These are phyloP conservation scores for Chorisops tibialis DNA, from an alignment of 2,888 invertebrate genomes.

Conservation along the genomic window DNA sequence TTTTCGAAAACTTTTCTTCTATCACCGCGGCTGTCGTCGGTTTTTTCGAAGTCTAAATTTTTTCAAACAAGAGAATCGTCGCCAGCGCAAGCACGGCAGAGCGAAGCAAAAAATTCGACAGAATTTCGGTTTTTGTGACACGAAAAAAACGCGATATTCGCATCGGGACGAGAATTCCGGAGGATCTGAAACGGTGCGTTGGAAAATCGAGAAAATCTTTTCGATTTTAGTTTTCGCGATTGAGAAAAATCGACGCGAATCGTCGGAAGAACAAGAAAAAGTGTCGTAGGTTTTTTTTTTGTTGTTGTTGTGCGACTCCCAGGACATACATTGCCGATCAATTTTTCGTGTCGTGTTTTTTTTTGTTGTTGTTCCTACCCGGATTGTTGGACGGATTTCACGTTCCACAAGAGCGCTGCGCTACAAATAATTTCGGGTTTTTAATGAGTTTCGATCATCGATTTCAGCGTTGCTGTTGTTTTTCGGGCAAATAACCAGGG, in stretches of 20 bases:
- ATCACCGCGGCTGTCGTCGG: slow-evolving; percentile 14
- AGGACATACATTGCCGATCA: neutral
- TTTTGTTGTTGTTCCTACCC: no score
- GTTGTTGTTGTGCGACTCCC: neutral
- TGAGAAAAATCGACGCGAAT: neutral
- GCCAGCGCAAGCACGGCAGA: slow-evolving; percentile 3
- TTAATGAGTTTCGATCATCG: slow-evolving; percentile 28
- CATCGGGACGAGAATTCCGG: no score
- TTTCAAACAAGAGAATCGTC: slow-evolving; percentile 21
- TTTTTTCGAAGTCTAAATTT: slow-evolving; percentile 18
- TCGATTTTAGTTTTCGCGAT: no score
- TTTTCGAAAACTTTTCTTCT: neutral
- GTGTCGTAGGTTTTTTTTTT: no score
- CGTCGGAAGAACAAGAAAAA: neutral
- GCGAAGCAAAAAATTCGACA: neutral
- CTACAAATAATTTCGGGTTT: no score
- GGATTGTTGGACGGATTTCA: no score
- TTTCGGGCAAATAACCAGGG: slow-evolving; percentile 22
- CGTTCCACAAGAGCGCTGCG: no score
- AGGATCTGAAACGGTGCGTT: neutral
- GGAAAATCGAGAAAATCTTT: no score
- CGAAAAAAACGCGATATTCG: neutral
- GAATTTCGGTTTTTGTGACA: slow-evolving; percentile 2
- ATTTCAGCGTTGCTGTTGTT: slow-evolving; percentile 29
- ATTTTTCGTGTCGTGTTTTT: neutral